Evolutionary conservation across 2,888 invertebrate species (phyloP), one percentile per base, ranked within the genome.

Genomic region (Troilus luridus): DNA sequence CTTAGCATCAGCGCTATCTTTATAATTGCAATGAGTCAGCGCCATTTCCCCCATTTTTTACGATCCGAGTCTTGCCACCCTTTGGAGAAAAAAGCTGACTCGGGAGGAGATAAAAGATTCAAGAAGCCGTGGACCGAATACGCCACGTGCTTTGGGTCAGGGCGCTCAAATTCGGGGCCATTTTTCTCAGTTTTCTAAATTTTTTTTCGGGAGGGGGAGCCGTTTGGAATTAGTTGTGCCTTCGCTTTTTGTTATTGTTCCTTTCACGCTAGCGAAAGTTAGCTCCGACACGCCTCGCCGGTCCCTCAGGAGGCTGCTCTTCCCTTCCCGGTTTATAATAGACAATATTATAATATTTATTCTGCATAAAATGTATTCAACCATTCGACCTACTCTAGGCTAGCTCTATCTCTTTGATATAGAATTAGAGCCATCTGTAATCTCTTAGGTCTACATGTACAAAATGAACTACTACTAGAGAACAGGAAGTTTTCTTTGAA

Each of bases 11-110:
- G 56, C 56, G 56, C 56, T 56, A 85, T 85, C 56, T 58, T 85
- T 58, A 85, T 85, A 85, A 85, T 85, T 56, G 85, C 56, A 85
- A 58, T 85, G 85, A 85, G 85, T 85, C 85, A 85, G 85, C 85
- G 56, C 10, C 85, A 56, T 56, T 56, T 56, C 41, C 72, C 41
- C 72, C 72, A 9, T 77, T 77, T 77, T 77, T 77, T 77, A 27
- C 41, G 27, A 77, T 77, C 72, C 9, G 41, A 77, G 72, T 19
- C 72, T 17, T 41, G 72, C 72, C 72, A 77, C 72, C 72, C 72
- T 41, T 77, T 77, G 41, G 72, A 41, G 41, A 77, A 77, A 77
- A 77, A 77, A 77, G 72, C 72, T 77, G 72, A 77, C 72, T 77
- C 7, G 41, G 72, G 9, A 0, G 0, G 27, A 0, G 72, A 77